Evolutionary conservation across 2,797 vertebrate species (phyloP), one percentile per base, ranked within the genome.

Genomic region (Karalla daura): DNA sequence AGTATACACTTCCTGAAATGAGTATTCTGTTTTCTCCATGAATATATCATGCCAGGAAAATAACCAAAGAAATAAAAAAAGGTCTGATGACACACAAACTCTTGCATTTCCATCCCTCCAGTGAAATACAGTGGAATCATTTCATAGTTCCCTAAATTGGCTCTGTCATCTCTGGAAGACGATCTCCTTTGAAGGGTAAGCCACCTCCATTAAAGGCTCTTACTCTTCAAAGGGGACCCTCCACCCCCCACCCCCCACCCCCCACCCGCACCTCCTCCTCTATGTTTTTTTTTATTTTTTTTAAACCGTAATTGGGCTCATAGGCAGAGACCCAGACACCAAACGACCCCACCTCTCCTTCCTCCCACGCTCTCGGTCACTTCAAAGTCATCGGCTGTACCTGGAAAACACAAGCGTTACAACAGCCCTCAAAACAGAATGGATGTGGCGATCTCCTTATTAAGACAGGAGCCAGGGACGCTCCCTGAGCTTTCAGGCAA

Each of bases 121-220:
- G 11, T 37, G n/a, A 43, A 33, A 35, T 63, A 59, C 3, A 20
- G n/a, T 2, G 24, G 10, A 32, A 62, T 45, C 5, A 46, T 55
- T 59, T 65, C 14, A 33, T 2, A 66, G n/a, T 17, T 2, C 28
- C 40, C 2, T 63, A 53, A 71, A 73, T 53, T 39, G 55, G 18
- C 24, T 55, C 43, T 50, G 44, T 66, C 59, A 54, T 72, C 55
- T 60, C 7, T 9, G 23, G 13, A 45, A 18, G 39, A 43, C 58
- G 39, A 65, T 58, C 25, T 33, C 15, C 11, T 65, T 60, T 77
- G 61, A 78, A 61, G 67, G 56, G 43, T 54, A 24, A 64, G 18
- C 28, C 49, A 44, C 24, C 21, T 74, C 63, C 40, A 69, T 59
- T 66, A 43, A 69, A 69, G 44, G 20, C 43, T 18, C 5, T 18